A percentile compares a stretch with the other conserved stretches of the same genome.
phyloP scores from a whole-genome alignment of 2,888 invertebrate species.

The Hyppa rectilinea region DNA sequence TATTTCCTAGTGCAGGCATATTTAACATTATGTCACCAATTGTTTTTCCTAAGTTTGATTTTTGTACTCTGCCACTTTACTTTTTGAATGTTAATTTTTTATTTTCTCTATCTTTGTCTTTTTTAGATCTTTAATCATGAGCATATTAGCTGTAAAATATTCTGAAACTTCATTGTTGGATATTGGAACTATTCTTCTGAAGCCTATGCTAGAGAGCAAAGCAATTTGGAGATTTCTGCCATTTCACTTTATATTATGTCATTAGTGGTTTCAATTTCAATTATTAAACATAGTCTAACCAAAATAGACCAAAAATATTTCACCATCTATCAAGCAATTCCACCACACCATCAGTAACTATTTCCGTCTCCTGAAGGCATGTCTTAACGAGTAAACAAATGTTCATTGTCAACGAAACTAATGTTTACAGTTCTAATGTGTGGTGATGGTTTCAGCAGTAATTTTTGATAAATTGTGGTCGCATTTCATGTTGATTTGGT shows the following conservation, averaged over 20 bases:
- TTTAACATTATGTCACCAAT: too few species aligned
- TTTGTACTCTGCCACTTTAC: too few species aligned
- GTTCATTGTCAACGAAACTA: constrained; percentile 78
- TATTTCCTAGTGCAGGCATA: too few species aligned
- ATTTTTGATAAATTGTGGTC: constrained; percentile 65
- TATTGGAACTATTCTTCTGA: too few species aligned
- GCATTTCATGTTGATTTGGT: constrained; percentile 44
- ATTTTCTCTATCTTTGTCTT: too few species aligned
- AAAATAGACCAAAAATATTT: constrained; percentile 43
- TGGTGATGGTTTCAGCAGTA: constrained; percentile 53
- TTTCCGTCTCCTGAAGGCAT: constrained; percentile 48
- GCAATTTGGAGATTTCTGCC: too few species aligned
- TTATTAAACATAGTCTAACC: constrained; percentile 8
- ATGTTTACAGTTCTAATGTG: constrained; percentile 74
- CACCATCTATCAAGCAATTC: constrained; percentile 54
- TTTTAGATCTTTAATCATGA: too few species aligned
- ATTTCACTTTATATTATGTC: not conserved
- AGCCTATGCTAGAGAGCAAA: too few species aligned
- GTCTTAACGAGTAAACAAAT: constrained; percentile 76
- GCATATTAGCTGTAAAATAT: too few species aligned
- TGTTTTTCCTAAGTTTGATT: too few species aligned
- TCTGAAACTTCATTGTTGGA: too few species aligned
- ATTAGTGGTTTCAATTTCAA: not conserved
- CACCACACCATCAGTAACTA: constrained; percentile 56
- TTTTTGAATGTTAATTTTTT: too few species aligned